phyloP scores from a whole-genome alignment of 1,140 invertebrate genomes.

The Sycobia sp. region DNA sequence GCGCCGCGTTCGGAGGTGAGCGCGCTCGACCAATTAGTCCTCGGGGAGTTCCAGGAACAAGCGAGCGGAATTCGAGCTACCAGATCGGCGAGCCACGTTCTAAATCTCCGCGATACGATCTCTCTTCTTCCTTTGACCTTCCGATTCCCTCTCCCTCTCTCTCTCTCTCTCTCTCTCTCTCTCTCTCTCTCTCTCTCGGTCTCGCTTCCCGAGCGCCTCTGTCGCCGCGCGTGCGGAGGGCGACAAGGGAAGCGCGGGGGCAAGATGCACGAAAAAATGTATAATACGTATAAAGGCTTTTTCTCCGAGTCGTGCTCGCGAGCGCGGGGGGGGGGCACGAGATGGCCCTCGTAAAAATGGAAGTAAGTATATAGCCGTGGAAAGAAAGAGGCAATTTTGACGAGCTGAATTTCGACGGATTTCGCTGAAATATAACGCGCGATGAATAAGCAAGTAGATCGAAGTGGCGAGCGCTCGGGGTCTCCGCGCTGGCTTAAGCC shows the following conservation, averaged over 20 bases:
- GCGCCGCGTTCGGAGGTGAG: not conserved
- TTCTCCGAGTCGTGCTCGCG: not conserved
- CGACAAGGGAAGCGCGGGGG: not conserved
- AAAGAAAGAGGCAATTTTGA: constrained; percentile 16
- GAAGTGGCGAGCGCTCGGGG: not conserved
- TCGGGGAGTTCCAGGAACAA: constrained; percentile 41
- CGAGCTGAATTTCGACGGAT: constrained; percentile 31
- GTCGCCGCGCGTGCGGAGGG: not conserved
- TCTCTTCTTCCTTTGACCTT: constrained; percentile 1
- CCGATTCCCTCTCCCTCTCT: not conserved
- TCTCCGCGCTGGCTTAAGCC: too few species aligned
- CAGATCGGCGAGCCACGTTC: constrained; percentile 40
- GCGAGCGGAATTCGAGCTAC: constrained; percentile 42
- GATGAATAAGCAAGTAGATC: constrained; percentile 29
- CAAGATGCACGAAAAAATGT: not conserved
- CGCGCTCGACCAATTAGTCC: constrained; percentile 40
- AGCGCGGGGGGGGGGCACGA: too few species aligned
- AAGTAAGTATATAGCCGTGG: too few species aligned
- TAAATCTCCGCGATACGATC: constrained; percentile 45
- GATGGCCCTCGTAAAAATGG: not conserved
- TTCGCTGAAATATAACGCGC: constrained; percentile 18
- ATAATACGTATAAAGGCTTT: too few species aligned
- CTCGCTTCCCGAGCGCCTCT: not conserved
- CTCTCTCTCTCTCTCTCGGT: not conserved
- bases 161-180: not conserved